Evolutionary conservation across 2,113 vertebrate species (phyloP).

Genomic region (Cyanoramphus novaezelandiae): DNA sequence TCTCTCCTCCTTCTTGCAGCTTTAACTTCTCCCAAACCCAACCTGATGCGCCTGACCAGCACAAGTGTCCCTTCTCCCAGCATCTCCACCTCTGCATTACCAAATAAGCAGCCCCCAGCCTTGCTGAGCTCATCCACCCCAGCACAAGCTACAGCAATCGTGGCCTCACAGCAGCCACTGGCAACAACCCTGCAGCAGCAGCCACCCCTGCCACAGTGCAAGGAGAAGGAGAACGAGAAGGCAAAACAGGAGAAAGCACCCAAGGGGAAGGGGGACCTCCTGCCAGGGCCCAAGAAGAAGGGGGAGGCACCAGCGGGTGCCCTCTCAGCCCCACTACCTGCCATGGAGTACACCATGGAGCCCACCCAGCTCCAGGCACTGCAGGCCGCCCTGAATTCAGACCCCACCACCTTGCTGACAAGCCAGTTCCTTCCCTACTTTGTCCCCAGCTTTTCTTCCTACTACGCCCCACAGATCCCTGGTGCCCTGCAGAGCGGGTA

Average conservation of each 20-base stretch:
- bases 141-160: slow-evolving; percentile 85
- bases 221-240: slow-evolving; percentile 87
- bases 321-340: slow-evolving; percentile 86
- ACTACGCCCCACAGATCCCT: slow-evolving; percentile 95
- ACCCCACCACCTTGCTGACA: slow-evolving; percentile 91
- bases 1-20: slow-evolving; percentile 78
- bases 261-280: slow-evolving; percentile 87
- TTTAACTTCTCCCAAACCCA: slow-evolving; percentile 99
- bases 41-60: slow-evolving; percentile 96
- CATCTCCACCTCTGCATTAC: slow-evolving; percentile 95
- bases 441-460: slow-evolving; percentile 97
- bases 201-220: slow-evolving; percentile 72
- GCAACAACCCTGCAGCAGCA: slow-evolving; percentile 28
- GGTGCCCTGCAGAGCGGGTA: slow-evolving; percentile 94
- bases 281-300: slow-evolving; percentile 90
- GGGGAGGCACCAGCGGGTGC: slow-evolving; percentile 85
- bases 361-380: slow-evolving; percentile 94
- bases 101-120: slow-evolving; percentile 93
- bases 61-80: slow-evolving; percentile 97
- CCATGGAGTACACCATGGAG: slow-evolving; percentile 96
- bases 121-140: slow-evolving; percentile 87
- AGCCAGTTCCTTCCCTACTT: slow-evolving; percentile 99
- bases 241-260: slow-evolving; percentile 86
- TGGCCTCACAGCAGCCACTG: slow-evolving; percentile 78
- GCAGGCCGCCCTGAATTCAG: slow-evolving; percentile 93